A percentile compares a stretch with the other conserved stretches of the same genome.
These are phyloP conservation scores for Isichthys henryi DNA, from an alignment of 2,113 vertebrate species.

Conservation along the genomic window DNA sequence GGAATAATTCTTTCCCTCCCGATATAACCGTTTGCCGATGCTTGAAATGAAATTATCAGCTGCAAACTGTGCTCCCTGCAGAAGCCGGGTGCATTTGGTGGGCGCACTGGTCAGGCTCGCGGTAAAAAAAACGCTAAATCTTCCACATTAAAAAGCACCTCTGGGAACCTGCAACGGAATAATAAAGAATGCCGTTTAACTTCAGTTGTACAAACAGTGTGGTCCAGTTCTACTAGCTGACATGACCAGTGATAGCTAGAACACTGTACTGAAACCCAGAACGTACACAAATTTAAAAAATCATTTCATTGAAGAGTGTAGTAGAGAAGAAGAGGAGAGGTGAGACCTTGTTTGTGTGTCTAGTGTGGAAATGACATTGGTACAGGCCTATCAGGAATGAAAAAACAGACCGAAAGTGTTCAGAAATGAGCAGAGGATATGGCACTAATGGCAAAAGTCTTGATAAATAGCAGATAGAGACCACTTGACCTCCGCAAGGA, in stretches of 20 bases:
- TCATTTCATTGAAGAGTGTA: too few relatives aligned
- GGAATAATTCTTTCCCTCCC: neutral
- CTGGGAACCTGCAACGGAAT: constrained; percentile 7
- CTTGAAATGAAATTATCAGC: constrained; percentile 2
- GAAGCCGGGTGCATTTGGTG: neutral
- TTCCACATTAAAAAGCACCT: neutral
- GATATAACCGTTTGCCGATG: neutral
- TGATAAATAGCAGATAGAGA: constrained; percentile 37
- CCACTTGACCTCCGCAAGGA: constrained; percentile 47
- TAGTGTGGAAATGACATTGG: neutral
- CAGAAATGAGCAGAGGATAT: neutral
- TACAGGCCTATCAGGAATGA: neutral
- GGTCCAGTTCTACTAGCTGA: neutral
- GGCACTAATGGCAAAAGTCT: neutral
- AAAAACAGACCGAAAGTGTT: neutral
- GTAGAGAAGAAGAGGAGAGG: neutral
- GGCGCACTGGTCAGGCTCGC: neutral
- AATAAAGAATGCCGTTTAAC: neutral
- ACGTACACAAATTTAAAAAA: neutral
- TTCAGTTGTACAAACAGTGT: neutral
- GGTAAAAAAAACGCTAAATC: neutral
- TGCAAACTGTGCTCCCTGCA: neutral
- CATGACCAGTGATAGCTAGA: neutral
- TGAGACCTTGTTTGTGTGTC: neutral
- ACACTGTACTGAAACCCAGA: too few relatives aligned